Base-by-base conservation (phyloP, 2,888 invertebrate species). In the Dicyrtomina minuta region DNA sequence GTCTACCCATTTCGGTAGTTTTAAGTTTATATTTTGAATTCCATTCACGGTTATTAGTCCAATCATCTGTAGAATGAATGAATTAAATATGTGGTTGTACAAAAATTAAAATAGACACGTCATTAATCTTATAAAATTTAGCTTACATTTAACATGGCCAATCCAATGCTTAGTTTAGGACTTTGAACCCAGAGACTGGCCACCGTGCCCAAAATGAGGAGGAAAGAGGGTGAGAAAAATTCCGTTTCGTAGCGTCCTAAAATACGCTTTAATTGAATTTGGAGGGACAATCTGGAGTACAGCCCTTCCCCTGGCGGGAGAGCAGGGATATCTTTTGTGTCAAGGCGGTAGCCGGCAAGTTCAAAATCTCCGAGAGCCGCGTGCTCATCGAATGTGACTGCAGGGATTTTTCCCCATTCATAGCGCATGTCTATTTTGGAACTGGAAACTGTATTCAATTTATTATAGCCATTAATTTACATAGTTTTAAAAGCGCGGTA, bases 351-450 rank as follows among this genome's bases (percentile, higher is more conserved):
- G 22, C 33, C 33, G 39, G 49, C 13, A 13, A 51, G 4, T 1
- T 51, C 15, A 39, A 60, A 60, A 49, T 64, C 64, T 10, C 64
- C 64, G 3, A 20, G 33, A 2, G 24, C n/a, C 26, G 41, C 51
- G 8, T 8, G 20, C 20, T 51, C 15, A 0, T 49, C 65, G 1
- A 68, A 51, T 12, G 71, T 59, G 10, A 51, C 24, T 85, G 89
- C 88, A 84, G 88, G 87, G 83, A 92, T 93, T 86, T 91, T 89
- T 87, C 90, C 90, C 94, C 95, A 95, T 87, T 90, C 91, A 89
- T 95, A 95, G 85, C 91, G 90, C 88, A 94, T 93, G 88, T 93
- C 93, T 88, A 90, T 90, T 92, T 92, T 93, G 87, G 93, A 92
- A 89, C 93, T 24, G 10, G 64, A 51, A 27, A 64, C 58, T 58